Evolutionary conservation across 2,888 invertebrate species (phyloP).

Genomic region (Drepanosiphum platanoidis): DNA sequence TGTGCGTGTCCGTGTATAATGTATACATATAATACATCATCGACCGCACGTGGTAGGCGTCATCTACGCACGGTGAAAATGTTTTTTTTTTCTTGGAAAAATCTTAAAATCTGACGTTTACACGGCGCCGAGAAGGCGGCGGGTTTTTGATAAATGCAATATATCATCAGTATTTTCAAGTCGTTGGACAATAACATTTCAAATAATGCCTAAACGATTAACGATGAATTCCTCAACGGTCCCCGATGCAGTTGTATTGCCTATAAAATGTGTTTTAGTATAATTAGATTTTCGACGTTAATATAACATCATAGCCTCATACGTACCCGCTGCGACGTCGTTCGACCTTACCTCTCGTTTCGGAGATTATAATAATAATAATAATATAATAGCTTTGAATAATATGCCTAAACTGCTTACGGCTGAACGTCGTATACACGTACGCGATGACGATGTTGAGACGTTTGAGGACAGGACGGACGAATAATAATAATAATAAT

Average conservation of each 20-base stretch:
- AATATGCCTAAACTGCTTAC: background rate
- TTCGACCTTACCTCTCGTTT: slow-evolving; percentile 26
- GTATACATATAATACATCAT: too few relatives aligned
- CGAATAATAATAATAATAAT: background rate
- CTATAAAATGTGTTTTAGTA: background rate
- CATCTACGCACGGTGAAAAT: too few relatives aligned
- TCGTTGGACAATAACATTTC: too few relatives aligned
- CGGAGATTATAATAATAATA: background rate
- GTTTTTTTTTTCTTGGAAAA: too few relatives aligned
- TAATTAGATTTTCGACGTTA: background rate
- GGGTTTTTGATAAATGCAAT: too few relatives aligned
- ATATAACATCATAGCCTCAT: background rate
- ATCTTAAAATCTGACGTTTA: too few relatives aligned
- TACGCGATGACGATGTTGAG: background rate
- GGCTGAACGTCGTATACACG: background rate
- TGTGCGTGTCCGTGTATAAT: too few relatives aligned
- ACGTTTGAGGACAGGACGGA: background rate
- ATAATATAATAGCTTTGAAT: slow-evolving; percentile 3
- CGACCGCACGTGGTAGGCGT: too few relatives aligned
- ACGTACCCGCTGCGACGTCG: background rate
- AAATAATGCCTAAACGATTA: too few relatives aligned
- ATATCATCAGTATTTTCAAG: background rate
- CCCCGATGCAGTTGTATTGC: too few relatives aligned
- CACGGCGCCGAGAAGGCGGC: background rate
- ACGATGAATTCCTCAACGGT: background rate